Base-by-base conservation (phyloP, 37 sponge, comb jelly and placozoan genomes). In the Amphimedon queenslandica region DNA sequence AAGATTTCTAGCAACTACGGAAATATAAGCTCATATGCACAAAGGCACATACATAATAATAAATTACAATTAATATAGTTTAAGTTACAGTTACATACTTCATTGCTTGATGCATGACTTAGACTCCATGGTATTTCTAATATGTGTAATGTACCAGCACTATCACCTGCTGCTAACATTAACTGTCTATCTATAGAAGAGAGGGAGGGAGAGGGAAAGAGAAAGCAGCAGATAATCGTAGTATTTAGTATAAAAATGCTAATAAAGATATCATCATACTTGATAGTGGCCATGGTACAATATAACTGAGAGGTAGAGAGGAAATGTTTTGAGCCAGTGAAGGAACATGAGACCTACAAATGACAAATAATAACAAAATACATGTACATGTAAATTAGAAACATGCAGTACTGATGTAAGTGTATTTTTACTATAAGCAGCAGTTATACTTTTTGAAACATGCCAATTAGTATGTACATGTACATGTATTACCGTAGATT, bases 121-220 rank as follows among this genome's bases (percentile, higher is more conserved):
- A 96, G 51, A 64, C 78, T 87, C 93, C 93, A 92, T 29, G 93
- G 93, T 13, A 95, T 83, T 51, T 98, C 88, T 16, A 95, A 70
- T 53, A 98, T 81, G 80, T 95, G 95, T 35, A 98, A 71, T 1
- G 99, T 98, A 0, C 99, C 99, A 58, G 55, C 70, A 57, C 81
- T 70, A 42, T 98, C 99, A 23, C 99, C 99, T 30, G 92, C 91
- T 37, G 93, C 99, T 64, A 98, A 58, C 79, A 98, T 78, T 63
- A 66, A 57, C 81, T 96, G 93, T 63, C 84, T 74, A 75, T 40
- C 94, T 93, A 66, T 24, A 53, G 25, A 3, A 23, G 63, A 27
- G 6, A 28, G 29, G 28, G 41, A 70, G n/a, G 74, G 23, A 73
- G 67, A 24, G 42, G 58, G 4, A 20, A n/a, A n/a, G n/a, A n/a